phyloP scores from a whole-genome alignment of 1,140 invertebrate genomes.

The Monomorium pharaonis region DNA sequence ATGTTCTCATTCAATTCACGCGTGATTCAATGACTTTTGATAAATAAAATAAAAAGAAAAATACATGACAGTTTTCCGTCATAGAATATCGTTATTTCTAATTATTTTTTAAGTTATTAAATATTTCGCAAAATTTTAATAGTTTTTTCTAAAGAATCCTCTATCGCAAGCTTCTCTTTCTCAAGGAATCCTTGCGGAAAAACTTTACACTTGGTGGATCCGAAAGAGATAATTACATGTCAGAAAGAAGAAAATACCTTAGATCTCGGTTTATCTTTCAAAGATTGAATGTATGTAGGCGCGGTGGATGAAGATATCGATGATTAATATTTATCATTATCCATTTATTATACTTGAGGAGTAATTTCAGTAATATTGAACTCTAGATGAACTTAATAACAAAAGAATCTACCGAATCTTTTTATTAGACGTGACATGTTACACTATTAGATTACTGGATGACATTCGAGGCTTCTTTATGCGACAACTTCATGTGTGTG shows the following conservation, averaged over 20 bases:
- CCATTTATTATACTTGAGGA: neutral
- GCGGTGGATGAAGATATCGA: neutral
- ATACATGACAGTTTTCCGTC: neutral
- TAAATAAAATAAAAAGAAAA: neutral
- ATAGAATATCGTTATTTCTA: neutral
- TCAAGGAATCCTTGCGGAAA: neutral
- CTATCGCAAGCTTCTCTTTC: neutral
- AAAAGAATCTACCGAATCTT: neutral
- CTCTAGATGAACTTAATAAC: neutral
- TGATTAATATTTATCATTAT: neutral
- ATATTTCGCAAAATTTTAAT: neutral
- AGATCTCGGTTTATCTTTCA: neutral
- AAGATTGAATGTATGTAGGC: neutral
- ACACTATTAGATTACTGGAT: neutral
- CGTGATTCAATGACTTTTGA: neutral
- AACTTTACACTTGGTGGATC: neutral
- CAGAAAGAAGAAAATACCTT: neutral
- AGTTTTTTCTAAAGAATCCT: neutral
- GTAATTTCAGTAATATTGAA: neutral
- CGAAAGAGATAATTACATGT: constrained; percentile 24
- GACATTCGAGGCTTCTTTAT: neutral
- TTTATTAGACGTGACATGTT: neutral
- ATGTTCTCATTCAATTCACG: neutral
- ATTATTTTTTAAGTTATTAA: neutral
- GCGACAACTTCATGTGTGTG: neutral